phyloP scores from a whole-genome alignment of 2,113 vertebrate species.

The Acinonyx jubatus region DNA sequence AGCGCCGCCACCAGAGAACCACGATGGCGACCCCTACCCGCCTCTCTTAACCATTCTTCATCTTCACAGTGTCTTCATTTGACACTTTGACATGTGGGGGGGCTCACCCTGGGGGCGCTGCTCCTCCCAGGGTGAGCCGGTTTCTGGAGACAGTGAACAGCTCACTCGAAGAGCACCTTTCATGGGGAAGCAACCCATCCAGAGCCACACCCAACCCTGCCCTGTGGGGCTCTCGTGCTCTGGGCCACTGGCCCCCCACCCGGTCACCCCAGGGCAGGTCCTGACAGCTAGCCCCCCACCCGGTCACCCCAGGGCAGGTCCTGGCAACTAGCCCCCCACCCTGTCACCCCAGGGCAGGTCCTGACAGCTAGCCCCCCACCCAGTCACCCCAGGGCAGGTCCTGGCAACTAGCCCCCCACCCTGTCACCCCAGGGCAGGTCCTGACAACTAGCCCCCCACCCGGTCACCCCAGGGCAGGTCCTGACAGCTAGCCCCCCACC shows the following conservation, averaged over 20 bases:
- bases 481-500: no score
- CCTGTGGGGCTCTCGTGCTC: background rate
- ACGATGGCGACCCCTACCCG: rapidly evolving
- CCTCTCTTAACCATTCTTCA: rapidly evolving
- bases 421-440: no score
- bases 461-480: no score
- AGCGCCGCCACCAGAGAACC: rapidly evolving
- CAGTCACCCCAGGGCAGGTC: no score
- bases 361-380: rapidly evolving
- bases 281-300: rapidly evolving
- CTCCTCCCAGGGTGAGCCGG: rapidly evolving
- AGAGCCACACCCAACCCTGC: no score
- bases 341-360: background rate
- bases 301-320: background rate
- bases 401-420: background rate
- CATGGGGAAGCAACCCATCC: no score
- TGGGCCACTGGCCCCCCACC: background rate
- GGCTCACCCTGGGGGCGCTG: no score
- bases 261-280: background rate
- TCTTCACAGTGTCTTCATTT: background rate
- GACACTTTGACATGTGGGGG: background rate
- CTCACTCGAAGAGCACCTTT: background rate
- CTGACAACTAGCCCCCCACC: no score
- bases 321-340: no score
- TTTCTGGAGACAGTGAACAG: background rate